Evolutionary conservation across 2,113 vertebrate genomes (phyloP), one percentile per base, ranked within the genome.

Genomic region (Indicator maculatus): DNA sequence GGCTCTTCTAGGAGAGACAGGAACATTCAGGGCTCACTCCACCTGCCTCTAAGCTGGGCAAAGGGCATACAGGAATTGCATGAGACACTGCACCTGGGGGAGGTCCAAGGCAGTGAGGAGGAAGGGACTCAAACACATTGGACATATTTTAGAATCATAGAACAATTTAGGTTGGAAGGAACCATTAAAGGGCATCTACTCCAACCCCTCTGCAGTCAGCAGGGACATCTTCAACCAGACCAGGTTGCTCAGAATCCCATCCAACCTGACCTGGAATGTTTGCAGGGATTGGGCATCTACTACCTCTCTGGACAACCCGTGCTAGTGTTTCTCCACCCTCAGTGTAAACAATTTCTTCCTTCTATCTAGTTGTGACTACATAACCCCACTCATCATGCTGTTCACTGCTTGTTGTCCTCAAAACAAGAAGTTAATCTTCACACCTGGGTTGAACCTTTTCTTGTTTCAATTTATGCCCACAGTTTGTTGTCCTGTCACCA

Each of bases 21-120:
- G 28, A 85, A n/a, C 45, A 27, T 63, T 39, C 0, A 0, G 41
- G 18, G 4, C 20, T 90, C 2, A 0, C 69, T 83, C 24, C 15
- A 3, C 30, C 72, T 88, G 20, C 20, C 36, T 31, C 31, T 59
- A 44, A 86, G 61, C 59, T 67, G 65, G 59, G 45, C 71, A 88
- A 83, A 82, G 60, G 74, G 55, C 4, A 0, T 19, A 6, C 0
- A 1, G 39, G 36, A 89, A 76, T 6, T n/a, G 33, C 13, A 8
- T 10, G 31, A 55, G 53, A 63, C 21, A 6, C 75, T 44, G 93
- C 2, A 0, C 44, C 64, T 2, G 0, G 47, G 47, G 61, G 4
- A 72, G 14, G 41, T 91, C 55, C 50, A 33, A 0, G 5, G 36
- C 76, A 70, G 73, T 0, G 13, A 67, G 27, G 3, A 83, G 36